Evolutionary conservation across 2,888 invertebrate species (phyloP).

Genomic region (Hetaerina titia): DNA sequence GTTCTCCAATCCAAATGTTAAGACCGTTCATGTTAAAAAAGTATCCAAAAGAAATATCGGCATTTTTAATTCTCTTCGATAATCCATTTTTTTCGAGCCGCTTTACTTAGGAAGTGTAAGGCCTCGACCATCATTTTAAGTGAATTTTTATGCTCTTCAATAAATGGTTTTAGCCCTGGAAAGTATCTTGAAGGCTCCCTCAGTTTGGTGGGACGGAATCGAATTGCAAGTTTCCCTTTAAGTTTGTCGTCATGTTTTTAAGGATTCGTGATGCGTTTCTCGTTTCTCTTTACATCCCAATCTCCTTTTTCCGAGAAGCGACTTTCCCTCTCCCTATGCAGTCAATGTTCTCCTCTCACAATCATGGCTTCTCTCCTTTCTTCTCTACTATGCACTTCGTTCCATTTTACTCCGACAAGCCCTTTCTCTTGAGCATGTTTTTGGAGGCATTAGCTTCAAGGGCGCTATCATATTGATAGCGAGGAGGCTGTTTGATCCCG

Average conservation of each 20-base stretch:
- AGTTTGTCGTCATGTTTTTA: background rate
- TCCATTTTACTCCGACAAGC: background rate
- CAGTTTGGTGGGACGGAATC: background rate
- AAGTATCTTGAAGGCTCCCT: background rate
- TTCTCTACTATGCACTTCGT: background rate
- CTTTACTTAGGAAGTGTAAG: background rate
- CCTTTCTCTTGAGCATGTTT: background rate
- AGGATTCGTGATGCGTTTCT: conserved; percentile 6
- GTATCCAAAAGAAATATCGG: background rate
- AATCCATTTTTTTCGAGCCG: background rate
- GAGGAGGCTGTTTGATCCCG: background rate
- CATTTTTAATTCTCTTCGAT: background rate
- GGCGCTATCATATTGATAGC: background rate
- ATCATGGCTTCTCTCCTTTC: background rate
- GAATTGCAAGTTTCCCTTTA: conserved; percentile 5
- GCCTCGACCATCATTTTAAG: background rate
- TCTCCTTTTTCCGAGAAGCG: background rate
- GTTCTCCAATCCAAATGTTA: background rate
- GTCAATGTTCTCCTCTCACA: background rate
- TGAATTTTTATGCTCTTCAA: background rate
- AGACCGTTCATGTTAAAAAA: background rate
- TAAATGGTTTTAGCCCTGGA: background rate
- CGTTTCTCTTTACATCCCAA: background rate
- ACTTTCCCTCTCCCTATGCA: background rate
- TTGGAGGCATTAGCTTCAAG: background rate